Percentiles rank a stretch among this genome's conserved stretches.
These are phyloP conservation scores for rat (Rattus norvegicus) DNA, from an alignment of 2,113 vertebrate genomes.

Conservation along the genomic window GRCr8 NC_086019.1:266598001-266598500, in stretches of 20 bases:
- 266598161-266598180: neutral
- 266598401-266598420: neutral
- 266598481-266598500: no score
- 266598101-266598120: neutral
- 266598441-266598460: neutral
- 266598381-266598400: neutral
- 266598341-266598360: neutral
- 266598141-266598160: neutral
- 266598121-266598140: neutral
- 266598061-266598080: neutral
- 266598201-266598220: neutral
- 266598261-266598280: neutral
- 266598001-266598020: neutral
- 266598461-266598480: neutral
- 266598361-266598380: neutral
- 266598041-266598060: neutral
- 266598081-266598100: neutral
- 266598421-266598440: neutral
- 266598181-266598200: neutral
- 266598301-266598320: neutral
- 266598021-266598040: neutral
- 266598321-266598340: neutral
- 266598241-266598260: neutral
- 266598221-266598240: neutral
- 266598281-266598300: no score